Base-by-base conservation (phyloP, 2,797 vertebrate genomes). In the Rhadinocentrus ornatus region DNA sequence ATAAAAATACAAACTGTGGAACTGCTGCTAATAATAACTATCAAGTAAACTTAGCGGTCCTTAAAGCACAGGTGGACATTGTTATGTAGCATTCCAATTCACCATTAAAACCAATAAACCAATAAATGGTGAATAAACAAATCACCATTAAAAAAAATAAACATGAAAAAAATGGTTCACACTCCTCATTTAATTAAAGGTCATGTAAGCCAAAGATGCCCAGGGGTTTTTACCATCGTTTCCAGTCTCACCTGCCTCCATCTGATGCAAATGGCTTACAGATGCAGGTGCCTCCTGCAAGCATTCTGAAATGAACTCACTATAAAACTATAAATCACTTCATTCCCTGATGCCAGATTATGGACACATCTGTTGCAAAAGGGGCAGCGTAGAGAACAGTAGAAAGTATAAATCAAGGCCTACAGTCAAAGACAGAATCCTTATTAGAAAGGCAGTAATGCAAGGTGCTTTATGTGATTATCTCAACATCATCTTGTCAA, bases 301-400 rank as follows among this genome's bases (percentile, higher is more conserved):
- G 73, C 77, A 71, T 78, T 90, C 85, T 78, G 88, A 86, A 90
- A 88, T 82, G 79, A 78, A 78, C 88, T 86, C 85, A 83, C 77
- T 84, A 83, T 89, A 86, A 93, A 93, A 81, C 80, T 62, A 81
- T 92, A 88, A 89, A 91, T 93, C 88, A 93, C 61, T 53, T 48
- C 82, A 74, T 87, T 91, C 90, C 85, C 87, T 77, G 41, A 83
- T 82, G 86, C 84, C 83, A 85, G 73, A 85, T 92, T 84, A 85
- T 78, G 71, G 57, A 88, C 81, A 72, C 78, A 86, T 89, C 83
- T 73, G 77, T 82, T 82, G 78, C 71, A 84, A 89, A 87, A 75
- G 64, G 81, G 71, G 64, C 57, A 62, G 20, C 44, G 69, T 24
- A 29, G 70, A 74, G 75, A 83, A 74, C 55, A 75, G 77, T 46